These are phyloP conservation scores for Drosophila sulfurigaster DNA, from an alignment of 1,140 invertebrate genomes.

Conservation along the genomic window DNA sequence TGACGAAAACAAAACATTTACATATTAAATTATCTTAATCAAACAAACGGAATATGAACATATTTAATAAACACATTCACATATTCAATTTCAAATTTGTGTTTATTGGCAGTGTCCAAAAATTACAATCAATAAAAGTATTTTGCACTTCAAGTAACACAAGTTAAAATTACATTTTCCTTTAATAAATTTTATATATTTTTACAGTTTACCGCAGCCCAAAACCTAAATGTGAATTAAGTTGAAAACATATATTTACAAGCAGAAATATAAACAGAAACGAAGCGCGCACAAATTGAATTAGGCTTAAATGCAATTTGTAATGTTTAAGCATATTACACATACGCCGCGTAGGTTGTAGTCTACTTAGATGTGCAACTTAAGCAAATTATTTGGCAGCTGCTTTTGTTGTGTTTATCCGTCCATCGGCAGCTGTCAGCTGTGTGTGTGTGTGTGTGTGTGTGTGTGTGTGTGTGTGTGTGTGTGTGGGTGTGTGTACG, in stretches of 20 bases:
- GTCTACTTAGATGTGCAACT: slow-evolving; percentile 12
- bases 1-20: too few relatives aligned
- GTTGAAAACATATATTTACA: slow-evolving; percentile 28
- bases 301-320: slow-evolving; percentile 61
- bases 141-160: slow-evolving; percentile 63
- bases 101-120: slow-evolving; percentile 28
- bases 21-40: too few relatives aligned
- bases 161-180: slow-evolving; percentile 60
- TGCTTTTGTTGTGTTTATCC: slow-evolving; percentile 32
- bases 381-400: slow-evolving; percentile 35
- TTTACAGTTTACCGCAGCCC: slow-evolving; percentile 28
- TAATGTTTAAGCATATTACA: slow-evolving; percentile 64
- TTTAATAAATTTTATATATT: slow-evolving; percentile 68
- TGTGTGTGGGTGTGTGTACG: too few relatives aligned
- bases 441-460: background rate
- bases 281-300: background rate
- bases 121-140: slow-evolving; percentile 75
- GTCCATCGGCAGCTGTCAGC: slow-evolving; percentile 17
- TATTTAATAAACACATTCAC: too few relatives aligned
- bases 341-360: slow-evolving; percentile 47
- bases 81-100: background rate
- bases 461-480: background rate
- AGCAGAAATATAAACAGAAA: too few relatives aligned
- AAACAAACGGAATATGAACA: too few relatives aligned
- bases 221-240: slow-evolving; percentile 4